phyloP scores from a whole-genome alignment of 2,113 vertebrate species.

The Micromys minutus region DNA sequence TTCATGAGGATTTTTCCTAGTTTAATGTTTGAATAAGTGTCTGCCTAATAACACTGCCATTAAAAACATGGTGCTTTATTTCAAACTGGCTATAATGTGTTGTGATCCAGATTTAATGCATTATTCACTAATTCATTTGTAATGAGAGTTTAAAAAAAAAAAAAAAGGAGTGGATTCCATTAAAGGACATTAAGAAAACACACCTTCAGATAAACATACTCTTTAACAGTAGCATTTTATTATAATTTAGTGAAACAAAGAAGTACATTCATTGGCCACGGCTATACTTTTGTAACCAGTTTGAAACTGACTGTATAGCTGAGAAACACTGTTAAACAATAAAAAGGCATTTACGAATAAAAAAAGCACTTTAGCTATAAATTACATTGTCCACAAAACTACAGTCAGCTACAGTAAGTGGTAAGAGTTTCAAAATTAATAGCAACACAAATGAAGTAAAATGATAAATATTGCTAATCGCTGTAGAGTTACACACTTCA shows the following conservation, averaged over 20 bases:
- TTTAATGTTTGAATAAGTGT: conserved; percentile 39
- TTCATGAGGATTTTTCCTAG: conserved; percentile 35
- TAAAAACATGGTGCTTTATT: conserved; percentile 20
- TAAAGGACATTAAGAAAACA: conserved; percentile 60
- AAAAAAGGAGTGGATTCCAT: conserved; percentile 36
- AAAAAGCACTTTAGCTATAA: conserved; percentile 83
- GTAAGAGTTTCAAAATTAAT: conserved; percentile 63
- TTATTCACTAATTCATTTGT: conserved; percentile 3
- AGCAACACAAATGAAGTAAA: conserved; percentile 61
- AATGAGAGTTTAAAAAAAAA: conserved; percentile 51
- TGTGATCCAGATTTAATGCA: background rate
- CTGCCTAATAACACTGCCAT: background rate
- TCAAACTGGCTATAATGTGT: background rate
- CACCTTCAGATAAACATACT: conserved; percentile 54
- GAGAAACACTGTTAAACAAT: conserved; percentile 81
- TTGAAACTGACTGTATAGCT: conserved; percentile 79
- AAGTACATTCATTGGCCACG: conserved; percentile 94
- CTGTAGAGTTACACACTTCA: conserved; percentile 68
- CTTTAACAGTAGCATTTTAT: conserved; percentile 92
- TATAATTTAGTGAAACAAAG: conserved; percentile 90
- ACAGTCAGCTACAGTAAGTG: conserved; percentile 58
- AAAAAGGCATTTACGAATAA: conserved; percentile 85
- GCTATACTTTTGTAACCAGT: conserved; percentile 80
- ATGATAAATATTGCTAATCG: conserved; percentile 64
- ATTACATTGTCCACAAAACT: conserved; percentile 84